Evolutionary conservation across 2,113 vertebrate genomes (phyloP).

Genomic region (Pseudolaguvia tuberculata): DNA sequence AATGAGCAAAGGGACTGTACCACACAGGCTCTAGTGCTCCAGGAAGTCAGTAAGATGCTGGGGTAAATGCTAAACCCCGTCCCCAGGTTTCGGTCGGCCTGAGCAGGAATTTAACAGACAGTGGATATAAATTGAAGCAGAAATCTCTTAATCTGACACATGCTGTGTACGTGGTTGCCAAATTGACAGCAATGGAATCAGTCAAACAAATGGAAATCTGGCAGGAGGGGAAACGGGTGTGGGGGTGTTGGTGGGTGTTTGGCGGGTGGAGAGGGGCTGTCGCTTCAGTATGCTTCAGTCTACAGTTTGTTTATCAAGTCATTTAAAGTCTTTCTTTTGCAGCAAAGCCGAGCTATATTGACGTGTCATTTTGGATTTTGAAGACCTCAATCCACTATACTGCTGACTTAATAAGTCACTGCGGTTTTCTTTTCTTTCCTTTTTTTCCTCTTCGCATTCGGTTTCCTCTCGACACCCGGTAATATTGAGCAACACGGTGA

Average conservation of each 20-base stretch:
- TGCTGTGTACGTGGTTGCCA: slow-evolving; percentile 4
- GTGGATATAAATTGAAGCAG: slow-evolving; percentile 10
- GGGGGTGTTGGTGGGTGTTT: too few species aligned
- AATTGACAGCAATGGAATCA: not conserved
- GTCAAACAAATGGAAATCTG: slow-evolving; percentile 3
- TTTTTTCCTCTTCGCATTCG: not conserved
- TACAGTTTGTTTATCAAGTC: slow-evolving; percentile 20
- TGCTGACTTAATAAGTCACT: slow-evolving; percentile 43
- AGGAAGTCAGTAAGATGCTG: not conserved
- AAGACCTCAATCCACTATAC: slow-evolving; percentile 51
- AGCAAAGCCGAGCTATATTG: slow-evolving; percentile 17
- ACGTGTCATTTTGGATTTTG: slow-evolving; percentile 38
- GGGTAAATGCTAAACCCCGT: not conserved
- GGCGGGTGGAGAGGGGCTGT: not conserved
- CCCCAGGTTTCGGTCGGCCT: not conserved
- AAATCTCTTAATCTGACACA: slow-evolving; percentile 26
- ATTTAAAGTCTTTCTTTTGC: slow-evolving; percentile 12
- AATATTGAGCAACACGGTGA: slow-evolving; percentile 56
- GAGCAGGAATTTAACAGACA: slow-evolving; percentile 7
- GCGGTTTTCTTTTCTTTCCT: slow-evolving; percentile 12
- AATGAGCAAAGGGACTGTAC: not conserved
- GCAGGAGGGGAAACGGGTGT: not conserved
- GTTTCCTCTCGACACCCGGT: slow-evolving; percentile 33
- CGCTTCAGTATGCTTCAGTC: not conserved
- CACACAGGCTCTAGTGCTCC: not conserved